Evolutionary conservation across 2,797 vertebrate genomes (phyloP).

Genomic region (Loriculus beryllinus): DNA sequence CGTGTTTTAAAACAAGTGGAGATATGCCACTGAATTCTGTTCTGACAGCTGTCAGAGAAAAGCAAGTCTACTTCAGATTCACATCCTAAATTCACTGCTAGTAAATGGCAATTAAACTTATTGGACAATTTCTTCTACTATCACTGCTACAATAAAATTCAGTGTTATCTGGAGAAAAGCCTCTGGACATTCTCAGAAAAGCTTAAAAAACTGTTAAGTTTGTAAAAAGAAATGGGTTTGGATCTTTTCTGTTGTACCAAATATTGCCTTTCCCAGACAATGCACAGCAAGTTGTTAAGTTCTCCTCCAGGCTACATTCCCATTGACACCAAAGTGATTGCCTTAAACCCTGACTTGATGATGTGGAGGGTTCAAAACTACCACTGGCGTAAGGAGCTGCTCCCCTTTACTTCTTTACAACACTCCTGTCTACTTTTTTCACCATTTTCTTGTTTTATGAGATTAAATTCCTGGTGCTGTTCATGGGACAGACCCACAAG

Average conservation of each 20-base stretch:
- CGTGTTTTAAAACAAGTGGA: not conserved
- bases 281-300: not conserved
- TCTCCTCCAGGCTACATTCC: not conserved
- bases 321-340: not conserved
- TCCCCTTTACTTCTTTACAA: not conserved
- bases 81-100: not conserved
- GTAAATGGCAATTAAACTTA: conserved; percentile 5
- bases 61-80: not conserved
- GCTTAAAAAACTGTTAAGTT: not conserved
- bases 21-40: not conserved
- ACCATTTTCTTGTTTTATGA: not conserved
- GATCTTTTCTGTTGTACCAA: not conserved
- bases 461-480: not conserved
- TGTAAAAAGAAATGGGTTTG: not conserved
- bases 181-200: not conserved
- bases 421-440: not conserved
- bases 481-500: not conserved
- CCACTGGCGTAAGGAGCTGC: not conserved
- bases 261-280: not conserved
- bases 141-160: not conserved
- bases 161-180: not conserved
- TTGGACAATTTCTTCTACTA: not conserved
- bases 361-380: not conserved
- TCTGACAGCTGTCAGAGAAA: not conserved
- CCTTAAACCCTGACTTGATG: not conserved